These are phyloP conservation scores for Darevskia mixta DNA, from an alignment of 2,797 vertebrate species.

Conservation along the genomic window DNA sequence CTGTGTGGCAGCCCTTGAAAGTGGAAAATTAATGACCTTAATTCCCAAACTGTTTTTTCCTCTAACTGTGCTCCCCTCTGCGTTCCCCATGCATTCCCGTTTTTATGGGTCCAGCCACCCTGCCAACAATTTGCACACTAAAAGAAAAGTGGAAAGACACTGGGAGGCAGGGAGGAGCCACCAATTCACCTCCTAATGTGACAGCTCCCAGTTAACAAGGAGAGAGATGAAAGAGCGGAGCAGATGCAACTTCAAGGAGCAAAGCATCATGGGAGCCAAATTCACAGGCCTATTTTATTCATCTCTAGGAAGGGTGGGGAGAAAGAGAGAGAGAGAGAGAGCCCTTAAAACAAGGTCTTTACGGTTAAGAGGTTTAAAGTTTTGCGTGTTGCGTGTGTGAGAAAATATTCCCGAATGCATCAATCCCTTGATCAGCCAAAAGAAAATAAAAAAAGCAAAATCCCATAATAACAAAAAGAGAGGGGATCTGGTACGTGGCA, in stretches of 20 bases:
- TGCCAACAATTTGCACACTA: conserved; percentile 94
- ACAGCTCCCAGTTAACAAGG: conserved; percentile 97
- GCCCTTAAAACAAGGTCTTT: conserved; percentile 71
- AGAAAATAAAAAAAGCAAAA: conserved; percentile 19
- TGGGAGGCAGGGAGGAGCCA: conserved; percentile 90
- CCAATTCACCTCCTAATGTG: conserved; percentile 95
- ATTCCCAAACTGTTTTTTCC: conserved; percentile 99
- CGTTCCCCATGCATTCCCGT: conserved; percentile 89
- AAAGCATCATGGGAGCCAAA: conserved; percentile 95
- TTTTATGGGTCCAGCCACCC: conserved; percentile 93
- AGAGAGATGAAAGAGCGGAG: conserved; percentile 96
- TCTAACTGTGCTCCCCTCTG: conserved; percentile 94
- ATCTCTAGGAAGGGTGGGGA: conserved; percentile 63
- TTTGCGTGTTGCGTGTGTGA: neutral
- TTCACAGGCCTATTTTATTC: conserved; percentile 77
- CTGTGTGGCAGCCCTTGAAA: conserved; percentile 99
- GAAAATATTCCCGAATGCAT: conserved; percentile 58
- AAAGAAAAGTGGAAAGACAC: conserved; percentile 85
- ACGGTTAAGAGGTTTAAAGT: conserved; percentile 64
- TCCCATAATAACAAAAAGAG: neutral
- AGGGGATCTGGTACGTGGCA: conserved; percentile 68
- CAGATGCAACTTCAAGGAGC: conserved; percentile 98
- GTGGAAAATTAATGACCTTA: conserved; percentile 99
- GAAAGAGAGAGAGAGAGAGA: conserved; percentile 56
- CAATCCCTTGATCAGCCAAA: conserved; percentile 54